phyloP scores from a whole-genome alignment of 2,113 vertebrate genomes.

The Pipa parva region DNA sequence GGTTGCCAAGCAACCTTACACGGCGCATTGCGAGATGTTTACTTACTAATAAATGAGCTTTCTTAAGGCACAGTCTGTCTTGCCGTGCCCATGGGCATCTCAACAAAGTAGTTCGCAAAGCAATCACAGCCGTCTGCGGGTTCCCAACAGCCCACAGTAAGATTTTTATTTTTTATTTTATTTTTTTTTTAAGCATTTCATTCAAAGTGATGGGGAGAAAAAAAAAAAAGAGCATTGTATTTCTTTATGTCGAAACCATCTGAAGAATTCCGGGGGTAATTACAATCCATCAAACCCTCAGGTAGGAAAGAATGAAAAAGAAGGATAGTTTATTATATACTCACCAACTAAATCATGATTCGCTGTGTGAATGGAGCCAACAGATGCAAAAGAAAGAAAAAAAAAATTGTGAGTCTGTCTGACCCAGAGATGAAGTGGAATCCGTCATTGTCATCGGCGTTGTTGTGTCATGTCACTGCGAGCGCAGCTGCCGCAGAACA shows the following conservation, averaged over 20 bases:
- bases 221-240: neutral
- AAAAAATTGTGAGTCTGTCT: neutral
- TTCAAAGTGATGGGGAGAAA: neutral
- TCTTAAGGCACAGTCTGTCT: no score
- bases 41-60: no score
- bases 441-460: constrained; percentile 26
- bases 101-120: neutral
- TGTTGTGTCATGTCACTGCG: constrained; percentile 20
- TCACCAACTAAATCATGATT: constrained; percentile 13
- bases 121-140: neutral
- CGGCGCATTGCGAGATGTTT: no score
- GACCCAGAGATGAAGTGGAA: constrained; percentile 1
- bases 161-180: neutral
- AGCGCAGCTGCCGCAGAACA: constrained; percentile 8
- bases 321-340: constrained; percentile 12
- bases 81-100: no score
- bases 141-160: neutral
- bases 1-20: no score
- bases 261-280: constrained; percentile 1
- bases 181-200: neutral
- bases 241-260: neutral
- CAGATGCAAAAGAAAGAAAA: neutral
- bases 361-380: constrained; percentile 14
- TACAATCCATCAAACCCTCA: neutral
- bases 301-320: neutral